phyloP scores from a whole-genome alignment of 2,888 invertebrate species.

The Cetonia aurata region DNA sequence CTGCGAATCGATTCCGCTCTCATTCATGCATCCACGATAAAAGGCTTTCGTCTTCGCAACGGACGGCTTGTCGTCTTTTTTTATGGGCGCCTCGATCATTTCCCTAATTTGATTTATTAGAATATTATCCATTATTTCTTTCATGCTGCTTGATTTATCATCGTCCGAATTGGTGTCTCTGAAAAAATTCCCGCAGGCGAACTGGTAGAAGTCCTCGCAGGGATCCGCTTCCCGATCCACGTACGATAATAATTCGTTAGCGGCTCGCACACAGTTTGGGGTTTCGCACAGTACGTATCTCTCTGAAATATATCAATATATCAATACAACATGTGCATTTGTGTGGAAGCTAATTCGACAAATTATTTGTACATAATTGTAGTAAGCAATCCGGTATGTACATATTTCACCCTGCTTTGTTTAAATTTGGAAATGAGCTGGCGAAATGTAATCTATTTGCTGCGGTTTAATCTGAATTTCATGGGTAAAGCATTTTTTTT shows the following conservation, averaged over 20 bases:
- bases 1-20: slow-evolving; percentile 57
- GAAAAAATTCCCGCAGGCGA: slow-evolving; percentile 53
- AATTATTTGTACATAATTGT: too few relatives aligned
- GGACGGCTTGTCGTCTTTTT: slow-evolving; percentile 48
- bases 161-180: slow-evolving; percentile 48
- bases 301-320: slow-evolving; percentile 45
- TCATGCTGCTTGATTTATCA: slow-evolving; percentile 45
- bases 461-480: too few relatives aligned
- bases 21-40: slow-evolving; percentile 61
- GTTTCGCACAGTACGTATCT: slow-evolving; percentile 50
- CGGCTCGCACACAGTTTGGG: slow-evolving; percentile 51
- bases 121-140: slow-evolving; percentile 44
- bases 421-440: too few relatives aligned
- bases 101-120: slow-evolving; percentile 51
- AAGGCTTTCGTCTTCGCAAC: slow-evolving; percentile 52
- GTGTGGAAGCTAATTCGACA: too few relatives aligned
- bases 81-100: slow-evolving; percentile 53
- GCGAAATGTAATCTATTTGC: too few relatives aligned
- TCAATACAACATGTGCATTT: too few relatives aligned
- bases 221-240: slow-evolving; percentile 50
- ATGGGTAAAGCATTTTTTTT: too few relatives aligned
- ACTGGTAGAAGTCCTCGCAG: slow-evolving; percentile 55
- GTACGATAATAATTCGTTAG: slow-evolving; percentile 53
- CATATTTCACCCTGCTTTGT: too few relatives aligned
- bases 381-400: too few relatives aligned